Evolutionary conservation across 2,797 vertebrate genomes (phyloP).

Genomic region (Myotis findleyi): DNA sequence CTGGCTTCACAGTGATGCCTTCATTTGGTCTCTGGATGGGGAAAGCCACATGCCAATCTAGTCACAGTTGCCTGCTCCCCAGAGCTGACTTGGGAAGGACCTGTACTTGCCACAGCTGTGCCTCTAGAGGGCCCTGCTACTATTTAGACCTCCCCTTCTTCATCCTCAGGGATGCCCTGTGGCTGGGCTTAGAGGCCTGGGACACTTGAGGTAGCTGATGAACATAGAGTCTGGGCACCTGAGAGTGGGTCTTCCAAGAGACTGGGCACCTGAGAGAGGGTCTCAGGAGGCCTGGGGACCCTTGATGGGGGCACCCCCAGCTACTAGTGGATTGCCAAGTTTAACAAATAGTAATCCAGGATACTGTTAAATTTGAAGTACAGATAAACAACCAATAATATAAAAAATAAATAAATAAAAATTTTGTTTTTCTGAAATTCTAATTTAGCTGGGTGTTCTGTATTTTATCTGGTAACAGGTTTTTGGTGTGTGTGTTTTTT

Average conservation of each 20-base stretch:
- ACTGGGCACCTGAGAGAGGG: background rate
- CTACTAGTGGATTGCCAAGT: background rate
- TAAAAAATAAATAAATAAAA: background rate
- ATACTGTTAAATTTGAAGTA: background rate
- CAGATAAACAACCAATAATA: background rate
- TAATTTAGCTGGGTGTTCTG: background rate
- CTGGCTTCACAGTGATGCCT: background rate
- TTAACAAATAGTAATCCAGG: background rate
- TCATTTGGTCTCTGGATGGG: background rate
- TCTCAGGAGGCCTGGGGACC: background rate
- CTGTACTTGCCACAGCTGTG: background rate
- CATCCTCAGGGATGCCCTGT: background rate
- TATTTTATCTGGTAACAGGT: background rate
- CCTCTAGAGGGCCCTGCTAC: background rate
- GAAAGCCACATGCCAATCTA: background rate
- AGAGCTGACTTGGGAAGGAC: background rate
- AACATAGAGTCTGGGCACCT: background rate
- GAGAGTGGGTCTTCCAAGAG: background rate
- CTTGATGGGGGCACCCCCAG: background rate
- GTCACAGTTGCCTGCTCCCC: background rate
- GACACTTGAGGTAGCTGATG: background rate
- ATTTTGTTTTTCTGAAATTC: background rate
- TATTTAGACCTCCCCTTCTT: background rate
- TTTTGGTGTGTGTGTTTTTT: background rate
- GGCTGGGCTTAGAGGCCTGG: background rate